These are phyloP conservation scores for Bombus polaris DNA, from an alignment of 1,140 invertebrate genomes.

Conservation along the genomic window DNA sequence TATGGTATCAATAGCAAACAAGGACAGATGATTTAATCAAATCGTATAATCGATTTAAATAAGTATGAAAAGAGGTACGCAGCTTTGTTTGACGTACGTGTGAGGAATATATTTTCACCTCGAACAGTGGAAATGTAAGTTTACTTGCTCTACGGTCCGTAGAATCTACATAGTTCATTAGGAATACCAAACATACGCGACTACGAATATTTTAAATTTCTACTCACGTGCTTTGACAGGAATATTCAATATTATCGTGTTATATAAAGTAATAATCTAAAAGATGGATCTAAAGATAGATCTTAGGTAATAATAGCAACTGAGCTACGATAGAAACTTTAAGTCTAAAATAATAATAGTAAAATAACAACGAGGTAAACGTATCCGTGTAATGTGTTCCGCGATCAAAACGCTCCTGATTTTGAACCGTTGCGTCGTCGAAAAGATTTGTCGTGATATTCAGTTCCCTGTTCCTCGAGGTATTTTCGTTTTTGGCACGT, in stretches of 20 bases:
- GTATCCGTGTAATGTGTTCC: not conserved
- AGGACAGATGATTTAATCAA: not conserved
- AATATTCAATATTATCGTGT: not conserved
- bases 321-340: too few species aligned
- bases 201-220: not conserved
- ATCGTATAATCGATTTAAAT: not conserved
- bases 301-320: not conserved
- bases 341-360: not conserved
- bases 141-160: not conserved
- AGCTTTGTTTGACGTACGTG: not conserved
- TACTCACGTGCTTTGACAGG: not conserved
- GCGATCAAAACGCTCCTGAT: conserved; percentile 24
- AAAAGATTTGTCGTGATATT: conserved; percentile 26
- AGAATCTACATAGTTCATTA: not conserved
- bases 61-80: not conserved
- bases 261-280: too few species aligned
- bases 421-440: conserved; percentile 23
- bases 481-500: conserved; percentile 82
- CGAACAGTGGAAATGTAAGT: not conserved
- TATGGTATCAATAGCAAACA: not conserved
- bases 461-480: conserved; percentile 62
- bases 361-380: not conserved
- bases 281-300: not conserved
- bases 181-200: not conserved
- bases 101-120: not conserved